A percentile compares a stretch with the other conserved stretches of the same genome.
These are phyloP conservation scores for Falco cherrug DNA, from an alignment of 2,797 vertebrate species.

Conservation along the genomic window DNA sequence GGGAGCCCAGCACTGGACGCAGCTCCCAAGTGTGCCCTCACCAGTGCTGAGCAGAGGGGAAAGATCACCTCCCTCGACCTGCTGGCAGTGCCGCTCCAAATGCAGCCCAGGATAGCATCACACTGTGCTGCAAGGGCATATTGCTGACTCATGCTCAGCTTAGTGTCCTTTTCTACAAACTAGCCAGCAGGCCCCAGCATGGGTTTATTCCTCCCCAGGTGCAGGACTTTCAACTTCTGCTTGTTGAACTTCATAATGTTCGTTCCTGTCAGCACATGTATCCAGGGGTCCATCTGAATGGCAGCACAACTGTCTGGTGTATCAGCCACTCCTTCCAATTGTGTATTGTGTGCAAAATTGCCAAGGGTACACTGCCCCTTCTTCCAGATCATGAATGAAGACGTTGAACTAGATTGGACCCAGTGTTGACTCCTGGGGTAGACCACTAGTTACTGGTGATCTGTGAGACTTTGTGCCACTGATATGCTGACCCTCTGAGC, in stretches of 20 bases:
- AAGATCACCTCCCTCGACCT: not conserved
- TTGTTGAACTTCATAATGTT: not conserved
- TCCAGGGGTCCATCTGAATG: too few species aligned
- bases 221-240: not conserved
- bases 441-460: not conserved
- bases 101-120: not conserved
- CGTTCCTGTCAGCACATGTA: too few species aligned
- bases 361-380: rapidly evolving
- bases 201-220: not conserved
- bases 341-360: not conserved
- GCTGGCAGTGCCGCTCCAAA: not conserved
- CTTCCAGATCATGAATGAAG: not conserved
- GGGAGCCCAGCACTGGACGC: not conserved
- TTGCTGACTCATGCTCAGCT: not conserved
- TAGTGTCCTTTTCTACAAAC: not conserved
- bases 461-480: not conserved
- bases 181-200: not conserved
- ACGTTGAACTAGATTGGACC: not conserved
- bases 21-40: not conserved
- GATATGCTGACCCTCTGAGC: too few species aligned
- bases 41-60: not conserved
- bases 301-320: too few species aligned
- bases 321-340: not conserved
- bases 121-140: not conserved
- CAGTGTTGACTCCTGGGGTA: not conserved